Evolutionary conservation across 2,888 invertebrate genomes (phyloP).

Genomic region (Chymomyza caudatula): DNA sequence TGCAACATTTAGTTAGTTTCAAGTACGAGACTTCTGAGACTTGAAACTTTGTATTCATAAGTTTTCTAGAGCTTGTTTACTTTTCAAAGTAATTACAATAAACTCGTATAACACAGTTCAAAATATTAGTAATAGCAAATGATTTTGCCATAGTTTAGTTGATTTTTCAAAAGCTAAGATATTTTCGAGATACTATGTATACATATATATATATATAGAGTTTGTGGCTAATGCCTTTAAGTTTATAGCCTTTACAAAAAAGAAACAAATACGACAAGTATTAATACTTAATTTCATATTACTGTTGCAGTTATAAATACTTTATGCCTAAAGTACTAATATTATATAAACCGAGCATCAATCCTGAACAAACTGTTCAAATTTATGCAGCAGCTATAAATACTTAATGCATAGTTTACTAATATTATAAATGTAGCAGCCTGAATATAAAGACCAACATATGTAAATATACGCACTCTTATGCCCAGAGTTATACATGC

Average conservation of each 20-base stretch:
- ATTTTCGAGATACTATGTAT: not conserved
- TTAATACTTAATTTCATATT: conserved; percentile 5
- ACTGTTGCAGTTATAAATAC: conserved; percentile 4
- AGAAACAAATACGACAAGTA: not conserved
- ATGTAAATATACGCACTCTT: no score
- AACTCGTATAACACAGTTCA: conserved; percentile 56
- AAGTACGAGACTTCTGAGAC: no score
- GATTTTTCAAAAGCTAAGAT: not conserved
- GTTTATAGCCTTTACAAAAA: not conserved
- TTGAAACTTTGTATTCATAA: not conserved
- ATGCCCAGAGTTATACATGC: no score
- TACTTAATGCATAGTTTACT: no score
- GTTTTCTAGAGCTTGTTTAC: not conserved
- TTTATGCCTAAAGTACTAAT: not conserved
- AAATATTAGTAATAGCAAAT: conserved; percentile 50
- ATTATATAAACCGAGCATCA: conserved; percentile 39
- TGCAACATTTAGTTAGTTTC: not conserved
- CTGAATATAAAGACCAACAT: no score
- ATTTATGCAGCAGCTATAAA: no score
- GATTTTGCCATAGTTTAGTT: not conserved
- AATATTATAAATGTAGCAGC: no score
- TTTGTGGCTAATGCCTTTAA: not conserved
- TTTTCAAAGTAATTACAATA: not conserved
- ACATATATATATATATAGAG: not conserved
- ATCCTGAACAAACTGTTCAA: not conserved